These are phyloP conservation scores for Elysia chlorotica DNA, from an alignment of 1,140 invertebrate species.

Conservation along the genomic window DNA sequence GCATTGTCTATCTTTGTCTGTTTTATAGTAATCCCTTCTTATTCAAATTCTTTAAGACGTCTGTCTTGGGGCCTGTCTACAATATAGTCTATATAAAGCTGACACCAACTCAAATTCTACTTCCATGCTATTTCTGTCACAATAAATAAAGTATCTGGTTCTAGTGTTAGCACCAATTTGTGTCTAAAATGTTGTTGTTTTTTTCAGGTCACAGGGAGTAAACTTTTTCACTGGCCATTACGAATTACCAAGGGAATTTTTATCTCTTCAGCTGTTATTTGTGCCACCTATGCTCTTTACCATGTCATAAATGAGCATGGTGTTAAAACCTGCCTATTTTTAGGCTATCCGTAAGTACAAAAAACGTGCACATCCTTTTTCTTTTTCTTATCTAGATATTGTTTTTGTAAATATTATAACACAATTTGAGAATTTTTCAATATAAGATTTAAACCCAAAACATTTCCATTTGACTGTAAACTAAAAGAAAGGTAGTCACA, in stretches of 20 bases:
- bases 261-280: conserved; percentile 37
- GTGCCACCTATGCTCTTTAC: conserved; percentile 72
- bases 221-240: conserved; percentile 49
- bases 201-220: conserved; percentile 42
- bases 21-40: too few species aligned
- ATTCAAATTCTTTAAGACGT: too few species aligned
- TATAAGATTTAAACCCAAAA: too few species aligned
- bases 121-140: not conserved
- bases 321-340: conserved; percentile 76
- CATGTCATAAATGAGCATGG: conserved; percentile 75
- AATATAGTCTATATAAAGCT: too few species aligned
- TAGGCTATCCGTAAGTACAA: conserved; percentile 92
- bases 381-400: conserved; percentile 79
- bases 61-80: too few species aligned
- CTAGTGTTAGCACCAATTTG: not conserved
- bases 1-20: too few species aligned
- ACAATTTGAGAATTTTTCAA: too few species aligned
- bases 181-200: not conserved
- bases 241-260: conserved; percentile 53
- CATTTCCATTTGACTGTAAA: too few species aligned
- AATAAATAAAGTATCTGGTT: not conserved
- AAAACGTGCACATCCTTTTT: conserved; percentile 74
- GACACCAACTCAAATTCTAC: too few species aligned
- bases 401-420: too few species aligned
- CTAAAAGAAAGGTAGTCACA: too few species aligned